Conservation (phyloP, 2,113 vertebrate genomes). For the Condylura cristata region DNA sequence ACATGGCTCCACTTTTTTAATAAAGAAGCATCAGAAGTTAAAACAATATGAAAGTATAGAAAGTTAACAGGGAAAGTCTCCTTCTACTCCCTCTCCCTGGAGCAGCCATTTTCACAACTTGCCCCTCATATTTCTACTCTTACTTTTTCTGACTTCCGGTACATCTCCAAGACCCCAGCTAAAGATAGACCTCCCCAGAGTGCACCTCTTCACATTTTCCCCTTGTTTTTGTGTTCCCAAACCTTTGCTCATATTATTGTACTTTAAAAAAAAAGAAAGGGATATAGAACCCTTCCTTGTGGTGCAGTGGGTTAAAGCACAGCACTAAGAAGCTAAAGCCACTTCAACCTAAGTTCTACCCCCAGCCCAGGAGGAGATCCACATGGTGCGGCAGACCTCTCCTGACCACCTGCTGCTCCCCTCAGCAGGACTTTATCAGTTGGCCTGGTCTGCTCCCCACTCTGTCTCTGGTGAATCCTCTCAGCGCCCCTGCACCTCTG, state of each 20-base stretch:
- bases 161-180: neutral
- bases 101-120: neutral
- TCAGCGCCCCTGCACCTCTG: no score
- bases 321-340: no score
- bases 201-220: neutral
- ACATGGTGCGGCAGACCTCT: no score
- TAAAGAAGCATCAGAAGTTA: neutral
- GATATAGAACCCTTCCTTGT: no score
- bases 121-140: neutral
- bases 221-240: neutral
- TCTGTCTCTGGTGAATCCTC: no score
- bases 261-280: no score
- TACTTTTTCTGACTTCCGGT: conserved; percentile 13
- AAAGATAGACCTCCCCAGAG: neutral
- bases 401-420: no score
- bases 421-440: no score
- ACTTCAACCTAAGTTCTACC: no score
- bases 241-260: neutral
- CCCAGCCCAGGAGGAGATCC: no score
- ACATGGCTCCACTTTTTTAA: neutral
- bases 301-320: no score
- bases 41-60: neutral
- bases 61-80: neutral
- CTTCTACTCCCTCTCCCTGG: neutral
- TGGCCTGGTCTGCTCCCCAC: no score